Conservation (phyloP, 2,888 invertebrate genomes). For the Drosophila tripunctata region DNA sequence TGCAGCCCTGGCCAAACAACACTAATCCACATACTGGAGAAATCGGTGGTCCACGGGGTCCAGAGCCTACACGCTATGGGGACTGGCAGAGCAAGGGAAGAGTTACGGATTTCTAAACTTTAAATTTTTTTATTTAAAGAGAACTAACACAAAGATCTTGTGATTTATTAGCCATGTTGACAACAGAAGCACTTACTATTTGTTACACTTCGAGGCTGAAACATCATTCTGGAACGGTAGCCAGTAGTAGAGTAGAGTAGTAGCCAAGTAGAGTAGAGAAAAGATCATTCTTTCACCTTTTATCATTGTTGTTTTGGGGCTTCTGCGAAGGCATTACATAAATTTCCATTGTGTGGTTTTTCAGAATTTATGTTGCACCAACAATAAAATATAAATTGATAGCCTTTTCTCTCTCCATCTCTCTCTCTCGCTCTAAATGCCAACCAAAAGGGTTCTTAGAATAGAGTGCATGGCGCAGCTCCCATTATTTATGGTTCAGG, state of each 20-base stretch:
- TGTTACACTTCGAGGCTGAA: conserved; percentile 40
- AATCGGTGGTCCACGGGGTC: conserved; percentile 96
- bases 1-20: conserved; percentile 92
- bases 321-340: conserved; percentile 75
- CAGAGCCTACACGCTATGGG: conserved; percentile 99
- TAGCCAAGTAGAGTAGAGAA: not conserved
- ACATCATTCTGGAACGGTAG: conserved; percentile 56
- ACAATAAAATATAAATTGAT: conserved; percentile 55
- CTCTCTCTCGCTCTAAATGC: not conserved
- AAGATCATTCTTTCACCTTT: conserved; percentile 29
- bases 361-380: conserved; percentile 63
- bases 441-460: conserved; percentile 64
- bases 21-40: conserved; percentile 96
- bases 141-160: not conserved
- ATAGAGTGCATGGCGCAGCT: conserved; percentile 52
- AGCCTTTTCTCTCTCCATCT: conserved; percentile 33
- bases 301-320: conserved; percentile 35
- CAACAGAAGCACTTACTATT: conserved; percentile 68
- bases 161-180: conserved; percentile 63
- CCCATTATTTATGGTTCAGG: conserved; percentile 68
- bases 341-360: conserved; percentile 71
- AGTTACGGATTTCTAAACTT: conserved; percentile 93
- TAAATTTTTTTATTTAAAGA: no score
- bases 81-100: conserved; percentile 99
- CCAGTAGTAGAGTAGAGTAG: conserved; percentile 3